Evolutionary conservation across 1,140 invertebrate species (phyloP), one percentile per base, ranked within the genome.

Genomic region (Gonatopus flavifemur): DNA sequence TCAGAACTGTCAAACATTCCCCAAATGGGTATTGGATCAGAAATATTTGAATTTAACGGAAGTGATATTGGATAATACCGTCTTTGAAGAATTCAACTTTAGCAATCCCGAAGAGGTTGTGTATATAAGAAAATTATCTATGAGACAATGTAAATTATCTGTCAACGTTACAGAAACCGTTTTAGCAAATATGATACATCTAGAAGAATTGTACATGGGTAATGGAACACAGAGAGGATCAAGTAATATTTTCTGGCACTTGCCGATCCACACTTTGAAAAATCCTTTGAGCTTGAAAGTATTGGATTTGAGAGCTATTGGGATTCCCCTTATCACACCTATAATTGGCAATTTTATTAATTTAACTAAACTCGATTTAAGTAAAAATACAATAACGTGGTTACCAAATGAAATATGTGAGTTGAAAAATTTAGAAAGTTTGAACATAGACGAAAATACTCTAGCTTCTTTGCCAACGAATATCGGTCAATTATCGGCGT

Each of bases 321-420:
- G 42, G 8, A 28, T 74, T 12, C 3, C 61, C 0, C 16, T 1
- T 2, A 8, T 74, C 1, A 37, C 56, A 0, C 15, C 12, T 0
- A 42, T 2, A 0, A 67, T 72, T 10, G n/a, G 35, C 0, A 20
- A 44, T 1, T 65, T 69, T 16, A 1, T 5, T 4, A 69, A 66
- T 46, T 25, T 74, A 3, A 53, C 41, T 0, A 35, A 20, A 7
- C 5, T 72, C 1, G 49, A 74, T 30, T 3, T 71, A 2, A 50
- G 61, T 6, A 13, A 2, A 0, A 74, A 70, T 45, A 25, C 15
- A 18, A 46, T 74, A 2, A 33, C 32, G 10, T 65, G 59, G 46
- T 32, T 74, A 8, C 64, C 67, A 1, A 31, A 68, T 9, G 64
- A 70, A 39, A 57, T 72, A 28, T 55, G 54, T 12, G n/a, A 19